Conservation (phyloP, 2,113 vertebrate genomes). For the Apistogramma diplotaenia region DNA sequence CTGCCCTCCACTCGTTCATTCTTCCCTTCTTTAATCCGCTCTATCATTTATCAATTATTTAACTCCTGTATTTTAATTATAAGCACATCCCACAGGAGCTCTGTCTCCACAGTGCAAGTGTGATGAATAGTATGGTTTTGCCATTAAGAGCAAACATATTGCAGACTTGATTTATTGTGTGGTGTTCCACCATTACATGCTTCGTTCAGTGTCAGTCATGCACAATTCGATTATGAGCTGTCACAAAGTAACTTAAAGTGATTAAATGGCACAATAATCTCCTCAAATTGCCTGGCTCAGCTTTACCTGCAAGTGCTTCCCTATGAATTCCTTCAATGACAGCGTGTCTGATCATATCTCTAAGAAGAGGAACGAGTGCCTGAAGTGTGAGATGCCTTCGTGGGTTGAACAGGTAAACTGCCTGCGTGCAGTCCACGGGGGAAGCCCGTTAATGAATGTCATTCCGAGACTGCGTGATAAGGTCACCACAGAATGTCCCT, state of each 20-base stretch:
- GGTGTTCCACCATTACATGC: neutral
- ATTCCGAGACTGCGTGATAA: slow-evolving; percentile 18
- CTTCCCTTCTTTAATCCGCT: neutral
- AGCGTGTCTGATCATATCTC: neutral
- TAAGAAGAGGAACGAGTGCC: neutral
- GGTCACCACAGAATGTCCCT: slow-evolving; percentile 12
- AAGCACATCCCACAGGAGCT: slow-evolving; percentile 10
- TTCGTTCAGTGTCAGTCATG: neutral
- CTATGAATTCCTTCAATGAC: neutral
- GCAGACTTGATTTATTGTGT: slow-evolving; percentile 47
- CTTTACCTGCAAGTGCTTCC: neutral
- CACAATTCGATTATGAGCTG: neutral
- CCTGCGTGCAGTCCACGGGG: neutral
- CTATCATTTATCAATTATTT: slow-evolving; percentile 23
- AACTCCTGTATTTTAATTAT: slow-evolving; percentile 14
- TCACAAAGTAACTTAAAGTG: neutral
- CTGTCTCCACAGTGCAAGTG: neutral
- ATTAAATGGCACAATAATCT: neutral
- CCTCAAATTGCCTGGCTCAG: neutral
- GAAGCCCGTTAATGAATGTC: slow-evolving; percentile 18
- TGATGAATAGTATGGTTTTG: slow-evolving; percentile 42
- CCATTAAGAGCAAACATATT: slow-evolving; percentile 29
- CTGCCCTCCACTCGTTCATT: neutral
- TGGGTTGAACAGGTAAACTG: slow-evolving; percentile 1
- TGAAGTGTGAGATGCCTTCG: neutral